phyloP scores from a whole-genome alignment of 2,888 invertebrate genomes.

The Terebella lapidaria region DNA sequence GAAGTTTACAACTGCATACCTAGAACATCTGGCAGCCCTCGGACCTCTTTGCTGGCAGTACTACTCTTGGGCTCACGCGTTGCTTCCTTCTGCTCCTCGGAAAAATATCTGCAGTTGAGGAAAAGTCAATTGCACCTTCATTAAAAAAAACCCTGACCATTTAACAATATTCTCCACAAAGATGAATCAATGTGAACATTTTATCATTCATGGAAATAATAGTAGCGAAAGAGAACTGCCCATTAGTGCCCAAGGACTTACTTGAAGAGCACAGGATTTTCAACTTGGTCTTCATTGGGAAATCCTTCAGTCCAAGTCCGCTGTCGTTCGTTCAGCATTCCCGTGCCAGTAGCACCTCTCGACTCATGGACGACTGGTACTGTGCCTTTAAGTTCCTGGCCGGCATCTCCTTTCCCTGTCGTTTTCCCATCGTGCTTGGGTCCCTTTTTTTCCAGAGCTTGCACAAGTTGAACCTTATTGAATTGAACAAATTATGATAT shows the following conservation, averaged over 20 bases:
- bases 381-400: not conserved
- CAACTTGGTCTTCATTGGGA: constrained; percentile 47
- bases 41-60: constrained; percentile 36
- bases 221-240: too few relatives aligned
- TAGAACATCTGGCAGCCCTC: constrained; percentile 45
- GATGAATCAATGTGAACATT: too few relatives aligned
- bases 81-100: not conserved
- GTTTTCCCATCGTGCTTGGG: not conserved
- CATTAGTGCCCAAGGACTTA: too few relatives aligned
- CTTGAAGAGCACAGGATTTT: constrained; percentile 51
- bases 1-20: too few relatives aligned
- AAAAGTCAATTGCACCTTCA: not conserved
- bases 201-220: not conserved
- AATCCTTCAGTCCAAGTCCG: constrained; percentile 46
- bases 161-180: too few relatives aligned
- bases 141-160: not conserved
- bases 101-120: not conserved
- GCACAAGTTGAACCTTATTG: constrained; percentile 40
- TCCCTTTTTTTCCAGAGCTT: constrained; percentile 14
- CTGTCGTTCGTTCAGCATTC: constrained; percentile 42
- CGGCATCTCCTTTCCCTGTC: not conserved
- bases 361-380: not conserved
- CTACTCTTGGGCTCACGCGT: constrained; percentile 21
- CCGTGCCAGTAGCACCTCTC: constrained; percentile 20
- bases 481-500: not conserved